Percentiles rank a stretch among this genome's conserved stretches.
phyloP scores from a whole-genome alignment of 92 coral and sea anemone genomes.

The Epizoanthus illoricatus region DNA sequence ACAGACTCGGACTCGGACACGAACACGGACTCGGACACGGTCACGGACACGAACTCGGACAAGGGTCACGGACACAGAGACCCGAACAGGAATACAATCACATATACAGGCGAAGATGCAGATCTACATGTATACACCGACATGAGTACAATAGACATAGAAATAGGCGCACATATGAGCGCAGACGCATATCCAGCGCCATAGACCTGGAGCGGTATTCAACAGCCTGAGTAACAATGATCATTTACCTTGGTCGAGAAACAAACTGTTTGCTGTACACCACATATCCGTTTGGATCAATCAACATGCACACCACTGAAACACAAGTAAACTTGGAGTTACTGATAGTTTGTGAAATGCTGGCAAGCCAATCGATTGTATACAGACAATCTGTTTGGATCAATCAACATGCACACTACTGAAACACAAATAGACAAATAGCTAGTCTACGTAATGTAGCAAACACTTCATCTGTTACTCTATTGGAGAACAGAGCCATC shows the following conservation, averaged over 20 bases:
- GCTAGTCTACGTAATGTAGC: no score
- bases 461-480: background rate
- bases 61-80: no score
- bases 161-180: background rate
- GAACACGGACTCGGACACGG: no score
- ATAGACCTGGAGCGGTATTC: background rate
- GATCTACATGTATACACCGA: no score
- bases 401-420: no score
- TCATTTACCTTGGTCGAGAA: constrained; percentile 57
- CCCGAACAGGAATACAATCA: no score
- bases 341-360: background rate
- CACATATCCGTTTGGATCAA: constrained; percentile 83
- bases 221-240: background rate
- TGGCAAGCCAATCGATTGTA: background rate
- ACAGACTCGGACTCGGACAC: no score
- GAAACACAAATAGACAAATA: no score
- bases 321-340: background rate
- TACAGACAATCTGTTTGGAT: background rate
- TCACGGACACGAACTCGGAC: no score
- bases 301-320: constrained; percentile 76
- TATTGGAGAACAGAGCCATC: background rate
- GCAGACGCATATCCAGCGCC: background rate
- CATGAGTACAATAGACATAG: no score
- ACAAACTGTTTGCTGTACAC: constrained; percentile 78
- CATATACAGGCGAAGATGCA: no score